phyloP scores from a whole-genome alignment of 1,140 invertebrate species.

The Diorhabda elongata region DNA sequence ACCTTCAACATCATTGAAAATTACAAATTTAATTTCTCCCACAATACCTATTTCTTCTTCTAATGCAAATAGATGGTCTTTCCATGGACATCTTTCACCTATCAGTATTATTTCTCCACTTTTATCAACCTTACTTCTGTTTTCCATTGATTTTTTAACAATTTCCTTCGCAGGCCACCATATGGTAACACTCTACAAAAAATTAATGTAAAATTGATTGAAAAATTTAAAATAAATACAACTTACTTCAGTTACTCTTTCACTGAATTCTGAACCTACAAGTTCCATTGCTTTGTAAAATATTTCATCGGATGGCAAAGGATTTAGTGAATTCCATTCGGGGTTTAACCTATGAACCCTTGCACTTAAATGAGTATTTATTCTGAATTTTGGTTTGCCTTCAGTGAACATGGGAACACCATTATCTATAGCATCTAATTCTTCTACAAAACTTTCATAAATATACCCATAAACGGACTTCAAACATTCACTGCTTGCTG shows the following conservation, averaged over 20 bases:
- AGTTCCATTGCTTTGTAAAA: slow-evolving; percentile 76
- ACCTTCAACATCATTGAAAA: slow-evolving; percentile 61
- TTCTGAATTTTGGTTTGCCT: slow-evolving; percentile 74
- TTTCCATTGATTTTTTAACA: slow-evolving; percentile 67
- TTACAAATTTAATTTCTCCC: slow-evolving; percentile 68
- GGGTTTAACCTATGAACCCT: slow-evolving; percentile 80
- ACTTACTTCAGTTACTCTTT: slow-evolving; percentile 57
- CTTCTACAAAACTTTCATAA: slow-evolving; percentile 87
- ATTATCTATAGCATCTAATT: slow-evolving; percentile 97
- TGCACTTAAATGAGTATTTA: slow-evolving; percentile 72
- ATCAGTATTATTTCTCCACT: slow-evolving; percentile 78
- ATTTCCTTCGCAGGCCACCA: slow-evolving; percentile 82
- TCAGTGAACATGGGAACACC: slow-evolving; percentile 74
- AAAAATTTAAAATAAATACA: not conserved
- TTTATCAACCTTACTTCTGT: slow-evolving; percentile 59
- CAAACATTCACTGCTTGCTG: slow-evolving; percentile 51
- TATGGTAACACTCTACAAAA: slow-evolving; percentile 56
- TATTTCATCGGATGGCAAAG: slow-evolving; percentile 52
- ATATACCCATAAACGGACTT: slow-evolving; percentile 73
- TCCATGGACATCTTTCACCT: slow-evolving; percentile 74
- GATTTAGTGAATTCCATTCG: slow-evolving; percentile 72
- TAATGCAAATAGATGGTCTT: slow-evolving; percentile 77
- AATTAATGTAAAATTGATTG: slow-evolving; percentile 14
- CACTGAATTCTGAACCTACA: slow-evolving; percentile 77
- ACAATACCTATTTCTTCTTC: slow-evolving; percentile 71